phyloP scores from a whole-genome alignment of 1,140 invertebrate species.

The Hyles euphorbiae region DNA sequence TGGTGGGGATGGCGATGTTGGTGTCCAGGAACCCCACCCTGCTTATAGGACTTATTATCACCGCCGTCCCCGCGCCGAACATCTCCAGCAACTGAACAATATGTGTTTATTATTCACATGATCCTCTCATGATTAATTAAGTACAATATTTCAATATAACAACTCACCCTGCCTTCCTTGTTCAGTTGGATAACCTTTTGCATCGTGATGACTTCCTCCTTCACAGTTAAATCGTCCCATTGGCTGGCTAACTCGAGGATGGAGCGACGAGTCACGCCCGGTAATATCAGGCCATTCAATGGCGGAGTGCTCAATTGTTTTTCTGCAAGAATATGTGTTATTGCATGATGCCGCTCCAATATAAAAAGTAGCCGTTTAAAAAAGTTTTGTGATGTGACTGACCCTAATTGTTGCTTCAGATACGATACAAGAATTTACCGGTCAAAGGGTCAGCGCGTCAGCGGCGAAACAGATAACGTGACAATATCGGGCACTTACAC shows the following conservation, averaged over 20 bases:
- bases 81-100: slow-evolving; percentile 89
- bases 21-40: slow-evolving; percentile 84
- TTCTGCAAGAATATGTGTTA: slow-evolving; percentile 76
- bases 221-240: slow-evolving; percentile 93
- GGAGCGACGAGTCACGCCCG: slow-evolving; percentile 93
- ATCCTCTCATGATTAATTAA: too few relatives aligned
- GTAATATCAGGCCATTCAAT: slow-evolving; percentile 92
- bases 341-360: slow-evolving; percentile 13
- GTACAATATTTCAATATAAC: too few relatives aligned
- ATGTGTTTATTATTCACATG: not conserved
- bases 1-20: slow-evolving; percentile 84
- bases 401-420: slow-evolving; percentile 59
- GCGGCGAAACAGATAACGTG: slow-evolving; percentile 41
- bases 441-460: slow-evolving; percentile 49
- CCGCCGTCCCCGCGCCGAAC: slow-evolving; percentile 96
- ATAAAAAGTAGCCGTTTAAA: slow-evolving; percentile 19
- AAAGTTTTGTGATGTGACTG: slow-evolving; percentile 47
- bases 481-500: slow-evolving; percentile 37
- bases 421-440: slow-evolving; percentile 57
- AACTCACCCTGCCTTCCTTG: slow-evolving; percentile 88
- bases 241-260: slow-evolving; percentile 87
- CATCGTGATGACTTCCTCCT: slow-evolving; percentile 93
- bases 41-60: slow-evolving; percentile 92
- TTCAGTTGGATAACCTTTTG: slow-evolving; percentile 83
- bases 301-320: slow-evolving; percentile 96